These are phyloP conservation scores for Dynastes tityus DNA, from an alignment of 2,888 invertebrate genomes.

Conservation along the genomic window DNA sequence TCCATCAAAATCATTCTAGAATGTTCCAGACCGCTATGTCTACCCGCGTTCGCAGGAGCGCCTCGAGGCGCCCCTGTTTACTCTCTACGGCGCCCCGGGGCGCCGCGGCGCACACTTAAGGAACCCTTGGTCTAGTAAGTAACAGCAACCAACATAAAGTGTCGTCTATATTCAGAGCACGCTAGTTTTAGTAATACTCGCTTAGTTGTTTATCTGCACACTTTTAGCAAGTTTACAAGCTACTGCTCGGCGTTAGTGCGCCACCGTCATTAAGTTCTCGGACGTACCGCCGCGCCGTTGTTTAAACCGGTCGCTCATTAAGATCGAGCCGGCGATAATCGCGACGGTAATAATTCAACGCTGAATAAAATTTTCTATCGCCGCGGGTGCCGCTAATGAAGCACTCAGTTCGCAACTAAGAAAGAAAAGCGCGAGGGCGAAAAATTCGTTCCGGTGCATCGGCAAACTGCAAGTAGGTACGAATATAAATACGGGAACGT, in stretches of 20 bases:
- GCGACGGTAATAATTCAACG: constrained; percentile 66
- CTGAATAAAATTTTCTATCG: constrained; percentile 53
- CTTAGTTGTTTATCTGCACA: neutral
- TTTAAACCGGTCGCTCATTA: constrained; percentile 65
- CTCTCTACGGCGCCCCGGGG: no score
- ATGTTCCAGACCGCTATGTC: no score
- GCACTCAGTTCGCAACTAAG: constrained; percentile 32
- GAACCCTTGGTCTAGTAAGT: no score
- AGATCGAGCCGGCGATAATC: constrained; percentile 66
- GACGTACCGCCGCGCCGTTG: constrained; percentile 63
- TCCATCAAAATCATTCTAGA: no score
- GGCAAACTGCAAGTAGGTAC: constrained; percentile 32
- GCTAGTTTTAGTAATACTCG: no score
- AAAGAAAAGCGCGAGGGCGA: constrained; percentile 1
- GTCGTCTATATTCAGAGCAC: no score
- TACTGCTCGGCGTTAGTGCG: constrained; percentile 17
- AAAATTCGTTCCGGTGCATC: neutral
- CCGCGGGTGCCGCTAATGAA: constrained; percentile 44
- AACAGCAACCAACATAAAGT: no score
- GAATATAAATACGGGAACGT: neutral
- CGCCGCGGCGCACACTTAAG: no score
- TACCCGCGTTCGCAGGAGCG: no score
- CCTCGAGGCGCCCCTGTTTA: no score
- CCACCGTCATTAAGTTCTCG: constrained; percentile 51
- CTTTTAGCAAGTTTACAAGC: neutral